Conservation (phyloP, 1,140 invertebrate genomes). For the Drepana arcuata region DNA sequence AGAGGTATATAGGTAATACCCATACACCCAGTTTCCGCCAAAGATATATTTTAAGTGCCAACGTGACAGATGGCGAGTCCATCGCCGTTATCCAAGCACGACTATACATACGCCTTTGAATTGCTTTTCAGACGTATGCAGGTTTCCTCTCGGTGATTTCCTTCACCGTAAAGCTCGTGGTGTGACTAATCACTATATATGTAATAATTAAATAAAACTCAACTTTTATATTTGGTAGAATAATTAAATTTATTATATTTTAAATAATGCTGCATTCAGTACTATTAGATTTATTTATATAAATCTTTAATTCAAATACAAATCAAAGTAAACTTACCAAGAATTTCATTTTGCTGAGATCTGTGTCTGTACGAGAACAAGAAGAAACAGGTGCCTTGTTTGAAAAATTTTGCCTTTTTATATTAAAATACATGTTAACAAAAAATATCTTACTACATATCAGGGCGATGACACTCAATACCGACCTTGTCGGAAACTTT, state of each 20-base stretch:
- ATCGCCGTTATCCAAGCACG: too few species aligned
- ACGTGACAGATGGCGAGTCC: too few species aligned
- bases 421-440: slow-evolving; percentile 16
- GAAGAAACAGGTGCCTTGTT: slow-evolving; percentile 17
- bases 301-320: too few species aligned
- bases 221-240: neutral
- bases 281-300: neutral
- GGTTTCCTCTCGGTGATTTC: neutral
- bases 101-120: too few species aligned
- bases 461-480: slow-evolving; percentile 15
- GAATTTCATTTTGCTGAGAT: slow-evolving; percentile 28
- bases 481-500: slow-evolving; percentile 8
- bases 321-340: slow-evolving; percentile 24
- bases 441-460: slow-evolving; percentile 4
- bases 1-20: too few species aligned
- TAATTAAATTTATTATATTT: neutral
- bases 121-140: too few species aligned
- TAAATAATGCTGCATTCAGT: too few species aligned
- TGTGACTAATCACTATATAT: neutral
- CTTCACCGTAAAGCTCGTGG: neutral
- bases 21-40: too few species aligned
- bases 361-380: slow-evolving; percentile 14
- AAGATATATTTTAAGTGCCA: too few species aligned
- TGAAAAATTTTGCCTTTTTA: slow-evolving; percentile 16
- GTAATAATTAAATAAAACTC: neutral